Conservation (phyloP, 1,140 invertebrate genomes). For the Drosophila subobscura region DNA sequence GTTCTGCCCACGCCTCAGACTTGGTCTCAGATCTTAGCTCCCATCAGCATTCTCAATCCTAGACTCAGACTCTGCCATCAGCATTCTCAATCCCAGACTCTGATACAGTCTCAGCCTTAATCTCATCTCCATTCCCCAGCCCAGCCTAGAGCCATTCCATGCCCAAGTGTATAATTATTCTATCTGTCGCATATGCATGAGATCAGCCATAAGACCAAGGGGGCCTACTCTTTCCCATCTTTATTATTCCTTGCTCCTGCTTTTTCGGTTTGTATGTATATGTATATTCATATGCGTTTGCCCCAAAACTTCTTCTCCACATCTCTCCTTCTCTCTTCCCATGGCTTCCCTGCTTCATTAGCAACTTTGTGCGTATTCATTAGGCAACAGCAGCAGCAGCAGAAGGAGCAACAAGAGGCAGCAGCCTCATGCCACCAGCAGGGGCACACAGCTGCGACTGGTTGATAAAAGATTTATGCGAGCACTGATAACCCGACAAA, state of each 20-base stretch:
- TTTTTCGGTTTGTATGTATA: constrained; percentile 31
- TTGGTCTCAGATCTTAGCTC: too few species aligned
- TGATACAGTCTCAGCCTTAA: too few species aligned
- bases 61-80: too few species aligned
- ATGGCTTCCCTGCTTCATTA: constrained; percentile 60
- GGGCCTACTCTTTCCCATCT: constrained; percentile 17
- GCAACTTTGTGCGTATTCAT: constrained; percentile 80
- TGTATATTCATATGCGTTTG: constrained; percentile 44
- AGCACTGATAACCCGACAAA: constrained; percentile 76
- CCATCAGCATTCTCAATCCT: too few species aligned
- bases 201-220: constrained; percentile 47
- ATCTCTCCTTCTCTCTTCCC: not conserved
- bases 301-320: constrained; percentile 8
- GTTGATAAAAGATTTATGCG: constrained; percentile 80
- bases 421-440: constrained; percentile 12
- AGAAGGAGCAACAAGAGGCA: constrained; percentile 31
- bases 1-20: constrained; percentile 9
- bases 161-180: constrained; percentile 69
- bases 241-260: constrained; percentile 1
- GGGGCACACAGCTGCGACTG: constrained; percentile 64
- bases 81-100: too few species aligned
- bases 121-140: not conserved
- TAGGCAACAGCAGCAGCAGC: constrained; percentile 41
- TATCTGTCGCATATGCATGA: constrained; percentile 77
- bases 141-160: constrained; percentile 33